Base-by-base conservation (phyloP, 2,888 invertebrate species). In the Baccha elongata region DNA sequence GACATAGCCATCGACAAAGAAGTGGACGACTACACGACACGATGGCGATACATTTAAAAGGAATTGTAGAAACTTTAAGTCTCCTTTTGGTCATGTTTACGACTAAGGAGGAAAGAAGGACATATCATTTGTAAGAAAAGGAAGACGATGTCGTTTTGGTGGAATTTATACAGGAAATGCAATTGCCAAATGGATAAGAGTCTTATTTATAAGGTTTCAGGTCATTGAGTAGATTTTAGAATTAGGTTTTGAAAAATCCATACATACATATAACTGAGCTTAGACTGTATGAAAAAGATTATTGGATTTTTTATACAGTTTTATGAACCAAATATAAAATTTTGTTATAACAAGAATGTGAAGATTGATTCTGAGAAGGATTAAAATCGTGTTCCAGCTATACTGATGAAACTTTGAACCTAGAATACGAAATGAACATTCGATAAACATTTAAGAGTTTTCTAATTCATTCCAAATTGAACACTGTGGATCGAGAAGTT, bases 111-210 rank as follows among this genome's bases (percentile, higher is more conserved):
- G 42, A 35, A 55, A 52, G 32, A 52, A 65, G 37, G 23, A 44
- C 50, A 46, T 46, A 40, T 44, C 42, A 53, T 48, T 55, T 64
- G 46, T 10, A 21, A 40, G 42, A 60, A 46, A 19, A 44, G 11
- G 48, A 23, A 3, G 21, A 3, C 15, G 19, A 26, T n/a, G 42
- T 50, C 42, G 58, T 52, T 29, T 40, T 3, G 19, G 37, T 1
- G 11, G 2, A 53, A 32, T 32, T 44, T 58, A 50, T 65, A n/a
- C 35, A 69, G 35, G 52, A 71, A 81, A 60, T 81, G 71, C 67
- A 76, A 76, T 81, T 48, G 68, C 42, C 68, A 80, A 80, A 74
- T 80, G 71, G 76, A 75, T 50, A 53, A 76, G 60, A 58, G 58
- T 26, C 21, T 65, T 75, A 64, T 69, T 62, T 72, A 52, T 58